Evolutionary conservation across 1,140 invertebrate genomes (phyloP), one percentile per base, ranked within the genome.

Genomic region (Mercenaria mercenaria): DNA sequence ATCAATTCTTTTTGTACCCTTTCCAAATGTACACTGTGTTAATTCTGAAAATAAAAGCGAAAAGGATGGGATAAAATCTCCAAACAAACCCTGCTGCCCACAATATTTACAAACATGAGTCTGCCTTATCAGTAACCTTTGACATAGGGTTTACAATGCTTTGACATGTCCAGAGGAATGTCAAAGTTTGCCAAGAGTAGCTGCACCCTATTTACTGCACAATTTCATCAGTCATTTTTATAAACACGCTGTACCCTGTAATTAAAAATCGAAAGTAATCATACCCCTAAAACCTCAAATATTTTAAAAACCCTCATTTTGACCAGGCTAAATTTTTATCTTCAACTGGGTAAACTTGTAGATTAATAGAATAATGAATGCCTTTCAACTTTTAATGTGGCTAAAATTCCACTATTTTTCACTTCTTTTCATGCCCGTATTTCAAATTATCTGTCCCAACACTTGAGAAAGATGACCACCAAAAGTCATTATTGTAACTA

Each of bases 341-440:
- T 67, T 67, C 34, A 47, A 80, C 32, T 80, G 47, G 29, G 50
- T 56, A 80, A 82, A 82, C 52, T 41, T 59, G 80, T 61, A 85
- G 64, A 85, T 85, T 85, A 85, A 85, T 85, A 59, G 41, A 85
- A 85, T 85, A 85, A 85, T 72, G 64, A 85, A 67, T n/a, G 26
- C 29, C 83, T 76, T 85, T 85, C 83, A 85, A 37, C 67, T 39
- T 52, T 85, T 47, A 74, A 85, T 85, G 83, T 52, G 64, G 29
- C 32, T 52, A n/a, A 34, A 56, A 72, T 85, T 72, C 69, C 26
- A 37, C 67, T 32, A 41, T 72, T 74, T 74, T 85, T 32, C 76
- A 39, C 64, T 85, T 74, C 67, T 67, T 72, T 72, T 85, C 39
- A 67, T 56, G 67, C 10, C 41, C 47, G 29, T 72, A 72, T 85